Evolutionary conservation across 1,140 invertebrate species (phyloP).

Genomic region (Rhopalosiphum maidis): DNA sequence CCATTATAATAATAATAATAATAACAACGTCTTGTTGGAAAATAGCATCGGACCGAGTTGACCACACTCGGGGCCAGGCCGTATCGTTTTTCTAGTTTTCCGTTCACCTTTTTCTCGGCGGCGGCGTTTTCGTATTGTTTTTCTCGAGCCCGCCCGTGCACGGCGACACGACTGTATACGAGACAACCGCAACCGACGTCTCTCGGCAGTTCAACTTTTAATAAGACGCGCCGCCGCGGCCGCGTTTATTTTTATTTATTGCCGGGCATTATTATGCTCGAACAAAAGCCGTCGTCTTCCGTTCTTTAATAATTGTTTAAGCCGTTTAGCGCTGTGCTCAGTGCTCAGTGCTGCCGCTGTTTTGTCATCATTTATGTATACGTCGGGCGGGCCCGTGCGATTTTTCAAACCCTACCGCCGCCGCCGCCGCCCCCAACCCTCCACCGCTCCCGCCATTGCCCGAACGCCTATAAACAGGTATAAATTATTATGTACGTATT

Average conservation of each 20-base stretch:
- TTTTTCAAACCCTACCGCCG: neutral
- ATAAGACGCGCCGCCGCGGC: neutral
- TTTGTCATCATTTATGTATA: conserved; percentile 11
- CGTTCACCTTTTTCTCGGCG: neutral
- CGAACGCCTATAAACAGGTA: neutral
- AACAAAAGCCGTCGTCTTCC: conserved; percentile 46
- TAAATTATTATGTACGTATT: neutral
- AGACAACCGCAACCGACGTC: neutral
- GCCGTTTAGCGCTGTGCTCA: neutral
- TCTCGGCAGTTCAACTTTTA: neutral
- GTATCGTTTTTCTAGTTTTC: neutral
- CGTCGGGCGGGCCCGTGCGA: neutral
- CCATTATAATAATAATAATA: neutral
- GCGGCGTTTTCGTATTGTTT: neutral
- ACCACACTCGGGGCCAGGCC: neutral
- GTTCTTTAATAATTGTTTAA: conserved; percentile 41
- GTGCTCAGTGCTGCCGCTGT: neutral
- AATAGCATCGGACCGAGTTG: neutral
- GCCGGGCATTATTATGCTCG: conserved; percentile 39
- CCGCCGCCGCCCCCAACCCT: neutral
- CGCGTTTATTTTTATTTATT: conserved; percentile 47
- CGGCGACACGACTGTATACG: too few species aligned
- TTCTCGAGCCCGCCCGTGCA: neutral
- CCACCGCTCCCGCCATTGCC: neutral
- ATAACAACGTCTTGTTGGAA: neutral